phyloP scores from a whole-genome alignment of 2,113 vertebrate genomes.

The Nothobranchius furzeri region DNA sequence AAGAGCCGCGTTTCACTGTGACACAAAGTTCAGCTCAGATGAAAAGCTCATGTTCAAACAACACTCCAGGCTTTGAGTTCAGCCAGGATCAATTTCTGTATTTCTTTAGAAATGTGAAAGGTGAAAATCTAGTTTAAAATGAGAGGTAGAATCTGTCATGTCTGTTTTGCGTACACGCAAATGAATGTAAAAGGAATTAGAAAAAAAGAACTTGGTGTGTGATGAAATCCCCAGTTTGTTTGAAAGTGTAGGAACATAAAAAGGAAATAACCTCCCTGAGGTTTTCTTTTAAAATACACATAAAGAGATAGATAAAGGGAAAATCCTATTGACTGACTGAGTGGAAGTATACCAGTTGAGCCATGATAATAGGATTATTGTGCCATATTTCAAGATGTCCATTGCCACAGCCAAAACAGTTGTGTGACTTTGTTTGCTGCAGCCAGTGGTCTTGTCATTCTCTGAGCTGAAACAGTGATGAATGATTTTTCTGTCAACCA shows the following conservation, averaged over 20 bases:
- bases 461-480: slow-evolving; percentile 22
- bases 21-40: slow-evolving; percentile 38
- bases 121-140: slow-evolving; percentile 39
- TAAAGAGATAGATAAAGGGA: slow-evolving; percentile 46
- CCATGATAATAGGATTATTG: slow-evolving; percentile 56
- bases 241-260: slow-evolving; percentile 13
- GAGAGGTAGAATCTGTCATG: slow-evolving; percentile 7
- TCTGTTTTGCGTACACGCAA: no score
- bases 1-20: slow-evolving; percentile 17
- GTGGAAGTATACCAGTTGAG: slow-evolving; percentile 31
- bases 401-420: slow-evolving; percentile 36
- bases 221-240: slow-evolving; percentile 34
- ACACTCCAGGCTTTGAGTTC: slow-evolving; percentile 17
- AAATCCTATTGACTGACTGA: slow-evolving; percentile 42
- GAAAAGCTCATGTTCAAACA: slow-evolving; percentile 28
- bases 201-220: slow-evolving; percentile 16
- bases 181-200: not conserved
- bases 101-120: slow-evolving; percentile 25
- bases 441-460: slow-evolving; percentile 17
- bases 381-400: slow-evolving; percentile 44
- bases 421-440: slow-evolving; percentile 36
- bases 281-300: slow-evolving; percentile 24
- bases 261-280: slow-evolving; percentile 4
- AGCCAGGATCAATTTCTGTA: slow-evolving; percentile 38
- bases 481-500: slow-evolving; percentile 26